Base-by-base conservation (phyloP, 2,888 invertebrate genomes). In the Pseudococcus longispinus region DNA sequence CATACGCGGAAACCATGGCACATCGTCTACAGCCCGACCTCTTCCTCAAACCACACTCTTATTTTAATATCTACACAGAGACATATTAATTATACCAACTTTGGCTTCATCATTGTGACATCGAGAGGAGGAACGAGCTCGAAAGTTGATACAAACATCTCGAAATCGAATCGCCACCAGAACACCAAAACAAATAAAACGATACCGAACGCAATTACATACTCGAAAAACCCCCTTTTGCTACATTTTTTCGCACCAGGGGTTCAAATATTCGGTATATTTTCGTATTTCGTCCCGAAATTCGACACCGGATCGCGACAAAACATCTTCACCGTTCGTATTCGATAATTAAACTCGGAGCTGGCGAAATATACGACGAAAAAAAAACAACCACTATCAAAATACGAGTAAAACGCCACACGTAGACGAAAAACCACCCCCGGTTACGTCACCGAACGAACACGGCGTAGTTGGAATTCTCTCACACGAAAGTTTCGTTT, bases 381-480 rank as follows among this genome's bases (percentile, higher is more conserved):
- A 29, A 29, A 70, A 70, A 70, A 11, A 26, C 23, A 3, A 80
- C 11, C 77, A 26, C 23, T 9, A 80, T 23, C 77, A 42, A 80
- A 32, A 42, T 37, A 42, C 37, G 37, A 5, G 37, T n/a, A 37
- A 5, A 9, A n/a, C 42, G 20, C 20, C 32, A 80, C 32, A 80
- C 77, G 9, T 9, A 1, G 42, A 80, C 11, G 77, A 42, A 80
- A 42, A 37, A 80, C 26, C 77, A 18, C 77, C 60, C n/a, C 23
- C 23, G 74, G 42, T 42, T 80, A 80, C 77, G 77, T 80, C 77
- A 80, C 60, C 23, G 23, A 23, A 23, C 23, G 60, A 60, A 60
- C 23, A 23, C 60, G 11, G 20, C 77, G 77, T 80, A 42, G 77
- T 80, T 42, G 42, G 20, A 60, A 80, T 80, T 80, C 77, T 37